Percentiles rank a stretch among this genome's conserved stretches.
Evolutionary conservation across 2,113 vertebrate species (phyloP).

Genomic region (Promerops cafer): DNA sequence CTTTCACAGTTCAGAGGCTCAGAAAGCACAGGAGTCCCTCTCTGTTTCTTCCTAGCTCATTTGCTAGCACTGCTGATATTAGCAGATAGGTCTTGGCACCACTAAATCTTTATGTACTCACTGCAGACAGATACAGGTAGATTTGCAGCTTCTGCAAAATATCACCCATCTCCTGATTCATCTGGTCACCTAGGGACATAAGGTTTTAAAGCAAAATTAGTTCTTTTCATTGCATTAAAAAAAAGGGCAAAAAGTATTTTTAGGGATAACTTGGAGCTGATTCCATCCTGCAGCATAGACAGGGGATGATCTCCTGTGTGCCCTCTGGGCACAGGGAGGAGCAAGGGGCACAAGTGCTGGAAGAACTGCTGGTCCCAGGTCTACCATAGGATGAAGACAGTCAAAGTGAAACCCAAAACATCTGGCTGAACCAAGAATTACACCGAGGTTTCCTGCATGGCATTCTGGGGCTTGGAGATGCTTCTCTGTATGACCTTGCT

Average conservation of each 20-base stretch:
- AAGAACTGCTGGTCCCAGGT: not conserved
- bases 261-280: not conserved
- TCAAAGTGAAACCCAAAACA: not conserved
- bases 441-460: rapidly evolving
- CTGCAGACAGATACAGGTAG: not conserved
- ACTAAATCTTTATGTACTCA: not conserved
- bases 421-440: not conserved
- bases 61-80: not conserved
- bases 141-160: not conserved
- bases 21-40: not conserved
- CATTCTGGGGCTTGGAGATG: not conserved
- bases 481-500: not conserved
- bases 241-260: not conserved
- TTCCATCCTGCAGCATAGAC: not conserved
- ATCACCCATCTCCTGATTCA: not conserved
- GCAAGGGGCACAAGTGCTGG: not conserved
- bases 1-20: not conserved
- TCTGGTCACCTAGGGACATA: not conserved
- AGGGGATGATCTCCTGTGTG: not conserved
- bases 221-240: not conserved
- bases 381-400: not conserved
- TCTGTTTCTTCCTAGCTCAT: not conserved
- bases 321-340: not conserved
- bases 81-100: not conserved
- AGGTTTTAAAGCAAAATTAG: not conserved